Evolutionary conservation across 2,113 vertebrate species (phyloP).

Genomic region (Festucalex cinctus): DNA sequence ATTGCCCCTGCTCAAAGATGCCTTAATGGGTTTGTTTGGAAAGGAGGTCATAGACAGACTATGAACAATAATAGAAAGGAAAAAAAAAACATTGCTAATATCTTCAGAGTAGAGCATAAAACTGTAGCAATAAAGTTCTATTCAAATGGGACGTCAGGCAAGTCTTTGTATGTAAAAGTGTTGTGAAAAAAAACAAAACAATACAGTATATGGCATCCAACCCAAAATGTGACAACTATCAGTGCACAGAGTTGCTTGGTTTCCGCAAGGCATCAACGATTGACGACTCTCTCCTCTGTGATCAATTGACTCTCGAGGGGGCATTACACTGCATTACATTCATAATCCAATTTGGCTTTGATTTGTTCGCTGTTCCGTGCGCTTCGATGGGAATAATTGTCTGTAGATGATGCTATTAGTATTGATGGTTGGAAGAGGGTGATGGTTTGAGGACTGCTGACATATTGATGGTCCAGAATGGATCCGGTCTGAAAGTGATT

Average conservation of each 20-base stretch:
- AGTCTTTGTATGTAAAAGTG: background rate
- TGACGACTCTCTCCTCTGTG: slow-evolving; percentile 66
- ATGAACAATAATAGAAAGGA: slow-evolving; percentile 23
- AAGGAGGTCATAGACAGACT: slow-evolving; percentile 17
- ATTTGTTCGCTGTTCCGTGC: slow-evolving; percentile 74
- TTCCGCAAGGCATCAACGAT: slow-evolving; percentile 60
- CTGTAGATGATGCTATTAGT: slow-evolving; percentile 76
- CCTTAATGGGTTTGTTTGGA: slow-evolving; percentile 27
- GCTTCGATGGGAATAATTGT: slow-evolving; percentile 75
- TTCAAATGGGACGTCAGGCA: background rate
- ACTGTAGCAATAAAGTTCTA: background rate
- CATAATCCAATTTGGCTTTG: slow-evolving; percentile 77
- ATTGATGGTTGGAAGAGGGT: slow-evolving; percentile 73
- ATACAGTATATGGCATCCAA: background rate
- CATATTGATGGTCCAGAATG: slow-evolving; percentile 69
- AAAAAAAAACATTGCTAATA: slow-evolving; percentile 41
- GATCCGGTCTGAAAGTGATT: slow-evolving; percentile 68
- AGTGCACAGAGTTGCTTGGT: slow-evolving; percentile 46
- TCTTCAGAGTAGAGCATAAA: slow-evolving; percentile 16
- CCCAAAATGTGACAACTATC: slow-evolving; percentile 31
- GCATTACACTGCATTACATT: slow-evolving; percentile 73
- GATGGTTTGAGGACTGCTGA: slow-evolving; percentile 73
- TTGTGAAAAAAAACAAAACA: slow-evolving; percentile 7
- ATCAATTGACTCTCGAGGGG: slow-evolving; percentile 72
- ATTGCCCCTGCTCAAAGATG: slow-evolving; percentile 32